A percentile compares a stretch with the other conserved stretches of the same genome.
These are phyloP conservation scores for Seira ritae DNA, from an alignment of 2,888 invertebrate genomes.

Conservation along the genomic window DNA sequence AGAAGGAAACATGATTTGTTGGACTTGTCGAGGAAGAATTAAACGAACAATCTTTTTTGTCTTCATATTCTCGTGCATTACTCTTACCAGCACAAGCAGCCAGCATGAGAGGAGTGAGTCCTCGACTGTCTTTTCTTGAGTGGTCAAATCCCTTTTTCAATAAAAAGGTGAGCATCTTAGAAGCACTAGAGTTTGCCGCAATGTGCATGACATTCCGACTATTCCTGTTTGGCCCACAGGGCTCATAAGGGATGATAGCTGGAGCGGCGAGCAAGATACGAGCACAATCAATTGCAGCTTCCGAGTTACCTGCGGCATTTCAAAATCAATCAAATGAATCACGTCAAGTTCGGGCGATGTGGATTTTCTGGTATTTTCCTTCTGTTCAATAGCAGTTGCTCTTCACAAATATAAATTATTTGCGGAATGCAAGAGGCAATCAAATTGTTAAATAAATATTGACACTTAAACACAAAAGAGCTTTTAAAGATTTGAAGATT, in stretches of 20 bases:
- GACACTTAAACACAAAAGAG: too few species aligned
- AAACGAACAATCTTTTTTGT: background rate
- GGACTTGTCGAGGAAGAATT: background rate
- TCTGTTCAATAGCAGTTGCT: too few species aligned
- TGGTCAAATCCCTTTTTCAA: slow-evolving; percentile 60
- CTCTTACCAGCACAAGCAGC: slow-evolving; percentile 54
- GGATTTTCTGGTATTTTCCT: too few species aligned
- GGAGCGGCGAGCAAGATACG: slow-evolving; percentile 45
- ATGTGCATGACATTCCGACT: slow-evolving; percentile 59
- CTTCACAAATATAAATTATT: too few species aligned
- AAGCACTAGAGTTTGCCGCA: slow-evolving; percentile 52
- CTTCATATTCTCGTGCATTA: background rate
- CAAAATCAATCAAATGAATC: background rate
- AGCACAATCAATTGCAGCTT: slow-evolving; percentile 59
- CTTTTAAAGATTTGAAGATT: too few species aligned
- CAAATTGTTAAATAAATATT: too few species aligned
- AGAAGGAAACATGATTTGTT: slow-evolving; percentile 1
- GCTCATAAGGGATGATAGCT: slow-evolving; percentile 47
- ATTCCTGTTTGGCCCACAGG: slow-evolving; percentile 48
- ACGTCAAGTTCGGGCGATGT: background rate
- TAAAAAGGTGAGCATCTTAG: slow-evolving; percentile 53
- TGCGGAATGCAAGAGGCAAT: too few species aligned
- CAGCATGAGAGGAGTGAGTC: slow-evolving; percentile 55
- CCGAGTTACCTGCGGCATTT: slow-evolving; percentile 58
- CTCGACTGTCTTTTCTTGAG: slow-evolving; percentile 48